Evolutionary conservation across 2,113 vertebrate species (phyloP).

Genomic region (Butorides virescens): DNA sequence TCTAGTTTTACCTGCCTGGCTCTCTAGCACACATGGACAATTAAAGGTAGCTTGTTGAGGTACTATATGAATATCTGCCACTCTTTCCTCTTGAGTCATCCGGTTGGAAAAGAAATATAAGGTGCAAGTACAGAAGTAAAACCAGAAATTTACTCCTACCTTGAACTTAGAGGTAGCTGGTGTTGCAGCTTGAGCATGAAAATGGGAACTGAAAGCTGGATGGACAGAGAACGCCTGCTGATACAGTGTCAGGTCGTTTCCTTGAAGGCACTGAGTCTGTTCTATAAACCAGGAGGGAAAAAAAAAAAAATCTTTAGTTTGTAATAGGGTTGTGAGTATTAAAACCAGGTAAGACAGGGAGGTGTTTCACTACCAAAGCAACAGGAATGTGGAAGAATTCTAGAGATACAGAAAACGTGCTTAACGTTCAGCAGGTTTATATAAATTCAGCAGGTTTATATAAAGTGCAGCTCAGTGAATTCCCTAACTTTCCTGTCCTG

Average conservation of each 20-base stretch:
- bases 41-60: not conserved
- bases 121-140: not conserved
- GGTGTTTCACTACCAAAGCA: not conserved
- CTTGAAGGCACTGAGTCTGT: not conserved
- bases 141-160: not conserved
- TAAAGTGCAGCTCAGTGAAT: not conserved
- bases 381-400: not conserved
- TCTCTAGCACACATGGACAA: not conserved
- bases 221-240: not conserved
- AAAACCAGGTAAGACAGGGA: not conserved
- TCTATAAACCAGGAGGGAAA: not conserved
- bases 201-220: not conserved
- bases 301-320: not conserved
- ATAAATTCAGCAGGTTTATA: not conserved
- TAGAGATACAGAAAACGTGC: not conserved
- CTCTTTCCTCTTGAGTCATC: not conserved
- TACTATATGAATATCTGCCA: not conserved
- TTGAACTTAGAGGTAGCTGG: not conserved
- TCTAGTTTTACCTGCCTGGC: not conserved
- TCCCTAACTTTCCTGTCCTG: not conserved
- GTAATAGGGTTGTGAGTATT: not conserved
- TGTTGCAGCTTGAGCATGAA: not conserved
- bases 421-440: not conserved
- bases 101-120: not conserved
- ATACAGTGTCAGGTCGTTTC: fast-evolving